Evolutionary conservation across 2,113 vertebrate genomes (phyloP), one percentile per base, ranked within the genome.

Genomic region (Mus spicilegus): DNA sequence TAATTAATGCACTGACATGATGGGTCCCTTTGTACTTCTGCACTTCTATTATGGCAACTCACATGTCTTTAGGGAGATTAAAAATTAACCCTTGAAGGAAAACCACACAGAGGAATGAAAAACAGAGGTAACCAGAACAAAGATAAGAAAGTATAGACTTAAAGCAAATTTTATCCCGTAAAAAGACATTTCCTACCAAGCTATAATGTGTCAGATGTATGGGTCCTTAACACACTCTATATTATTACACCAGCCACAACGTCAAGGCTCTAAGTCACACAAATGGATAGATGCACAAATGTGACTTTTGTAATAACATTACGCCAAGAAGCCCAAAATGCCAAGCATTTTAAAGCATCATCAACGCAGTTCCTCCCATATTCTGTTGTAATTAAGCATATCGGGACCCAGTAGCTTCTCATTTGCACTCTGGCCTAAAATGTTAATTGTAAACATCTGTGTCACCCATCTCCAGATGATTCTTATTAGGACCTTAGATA

Each of bases 11-110:
- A 73, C 13, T 54, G 22, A 84, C 46, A 2, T 30, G 58, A 69
- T 65, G 26, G 61, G 20, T 7, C 78, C 9, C 49, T 91, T 56
- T 42, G 76, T 69, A 49, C 12, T 58, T 69, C 42, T 2, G 5
- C 20, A 54, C 56, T 93, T 22, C 30, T 19, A 87, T 61, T 16
- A 96, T 89, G 96, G 70, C 26, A 51, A 51, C 14, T 76, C 13
- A 88, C 46, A 91, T 5, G 16, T 85, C 76, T 90, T 73, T 84
- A 46, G 22, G 56, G 30, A 84, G 20, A 75, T 63, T 49, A 73
- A 96, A 56, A 82, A 77, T 78, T 89, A 93, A 77, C 46, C 89
- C 16, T 78, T 73, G 24, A 93, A 65, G 10, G 81, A 54, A 87
- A 95, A 78, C 36, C 2, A 36, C 12, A 75, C 16, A 67, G 17